Conservation (phyloP, 2,888 invertebrate species). For the Azorinus chamasolen region DNA sequence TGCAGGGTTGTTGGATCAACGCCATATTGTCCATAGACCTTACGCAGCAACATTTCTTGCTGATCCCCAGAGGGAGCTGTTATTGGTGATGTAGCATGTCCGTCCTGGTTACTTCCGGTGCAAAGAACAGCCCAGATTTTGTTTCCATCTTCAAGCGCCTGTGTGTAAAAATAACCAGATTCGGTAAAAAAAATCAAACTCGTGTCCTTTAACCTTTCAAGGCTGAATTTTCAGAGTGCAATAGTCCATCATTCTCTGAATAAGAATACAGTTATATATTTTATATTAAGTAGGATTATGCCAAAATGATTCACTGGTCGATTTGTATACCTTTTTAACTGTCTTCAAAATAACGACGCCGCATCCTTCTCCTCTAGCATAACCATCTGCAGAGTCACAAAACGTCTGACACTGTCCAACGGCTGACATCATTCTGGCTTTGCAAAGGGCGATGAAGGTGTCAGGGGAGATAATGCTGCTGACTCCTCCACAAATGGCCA, state of each 20-base stretch:
- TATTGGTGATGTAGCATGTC: conserved; percentile 49
- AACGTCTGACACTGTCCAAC: conserved; percentile 73
- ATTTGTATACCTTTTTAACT: conserved; percentile 55
- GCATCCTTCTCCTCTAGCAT: conserved; percentile 77
- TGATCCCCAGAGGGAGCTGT: conserved; percentile 59
- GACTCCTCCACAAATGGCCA: conserved; percentile 76
- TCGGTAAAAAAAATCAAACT: too few relatives aligned
- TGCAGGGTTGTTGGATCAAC: conserved; percentile 38
- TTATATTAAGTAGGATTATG: too few relatives aligned
- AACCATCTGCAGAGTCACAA: conserved; percentile 74
- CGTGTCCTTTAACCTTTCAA: too few relatives aligned
- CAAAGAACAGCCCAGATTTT: conserved; percentile 53
- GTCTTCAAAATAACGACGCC: conserved; percentile 75
- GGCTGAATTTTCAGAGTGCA: too few relatives aligned
- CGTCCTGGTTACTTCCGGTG: conserved; percentile 60
- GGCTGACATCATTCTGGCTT: conserved; percentile 75
- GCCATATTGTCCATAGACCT: conserved; percentile 32
- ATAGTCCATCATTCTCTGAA: too few relatives aligned
- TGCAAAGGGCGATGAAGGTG: conserved; percentile 70
- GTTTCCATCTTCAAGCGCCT: conserved; percentile 37
- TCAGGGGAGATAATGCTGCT: conserved; percentile 72
- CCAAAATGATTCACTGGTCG: too few relatives aligned
- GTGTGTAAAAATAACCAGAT: conserved; percentile 3
- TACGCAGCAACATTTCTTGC: conserved; percentile 40
- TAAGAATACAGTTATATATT: too few relatives aligned